These are phyloP conservation scores for Dioctria rufipes DNA, from an alignment of 2,888 invertebrate species.

Conservation along the genomic window DNA sequence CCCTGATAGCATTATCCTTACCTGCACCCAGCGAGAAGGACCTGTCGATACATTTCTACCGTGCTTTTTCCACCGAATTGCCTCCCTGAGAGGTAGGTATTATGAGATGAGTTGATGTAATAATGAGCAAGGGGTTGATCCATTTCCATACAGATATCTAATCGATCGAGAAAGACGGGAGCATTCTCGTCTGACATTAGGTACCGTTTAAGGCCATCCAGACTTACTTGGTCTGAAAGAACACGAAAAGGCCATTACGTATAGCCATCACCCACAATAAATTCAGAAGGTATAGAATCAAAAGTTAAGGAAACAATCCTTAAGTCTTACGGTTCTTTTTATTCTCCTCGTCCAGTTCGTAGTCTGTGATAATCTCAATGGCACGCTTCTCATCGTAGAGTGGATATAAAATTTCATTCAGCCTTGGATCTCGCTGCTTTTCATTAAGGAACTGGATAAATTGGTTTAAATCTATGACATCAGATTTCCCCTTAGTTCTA, in stretches of 20 bases:
- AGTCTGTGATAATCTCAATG: slow-evolving; percentile 92
- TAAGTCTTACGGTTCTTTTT: slow-evolving; percentile 67
- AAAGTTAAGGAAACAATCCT: neutral
- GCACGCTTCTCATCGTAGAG: slow-evolving; percentile 96
- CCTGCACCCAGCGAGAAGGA: slow-evolving; percentile 96
- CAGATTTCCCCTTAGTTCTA: slow-evolving; percentile 92
- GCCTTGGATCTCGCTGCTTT: slow-evolving; percentile 96
- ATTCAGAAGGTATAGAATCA: neutral
- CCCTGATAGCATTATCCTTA: slow-evolving; percentile 68
- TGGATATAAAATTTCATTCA: slow-evolving; percentile 99
- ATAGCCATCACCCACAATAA: neutral
- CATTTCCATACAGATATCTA: slow-evolving; percentile 99
- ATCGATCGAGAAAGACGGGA: slow-evolving; percentile 97
- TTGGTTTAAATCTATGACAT: slow-evolving; percentile 88
- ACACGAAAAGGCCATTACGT: neutral
- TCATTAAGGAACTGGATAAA: slow-evolving; percentile 95
- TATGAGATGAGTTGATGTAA: slow-evolving; percentile 99
- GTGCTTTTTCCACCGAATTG: slow-evolving; percentile 99
- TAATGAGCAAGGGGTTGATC: slow-evolving; percentile 98
- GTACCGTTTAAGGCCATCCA: slow-evolving; percentile 97
- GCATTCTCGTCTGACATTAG: slow-evolving; percentile 99
- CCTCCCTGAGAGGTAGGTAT: slow-evolving; percentile 93
- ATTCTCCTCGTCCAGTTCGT: slow-evolving; percentile 88
- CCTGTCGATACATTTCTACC: slow-evolving; percentile 99
- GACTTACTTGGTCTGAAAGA: slow-evolving; percentile 83